A percentile compares a stretch with the other conserved stretches of the same genome.
Conservation (phyloP, 2,113 vertebrate genomes). For the Pluvianellus socialis region DNA sequence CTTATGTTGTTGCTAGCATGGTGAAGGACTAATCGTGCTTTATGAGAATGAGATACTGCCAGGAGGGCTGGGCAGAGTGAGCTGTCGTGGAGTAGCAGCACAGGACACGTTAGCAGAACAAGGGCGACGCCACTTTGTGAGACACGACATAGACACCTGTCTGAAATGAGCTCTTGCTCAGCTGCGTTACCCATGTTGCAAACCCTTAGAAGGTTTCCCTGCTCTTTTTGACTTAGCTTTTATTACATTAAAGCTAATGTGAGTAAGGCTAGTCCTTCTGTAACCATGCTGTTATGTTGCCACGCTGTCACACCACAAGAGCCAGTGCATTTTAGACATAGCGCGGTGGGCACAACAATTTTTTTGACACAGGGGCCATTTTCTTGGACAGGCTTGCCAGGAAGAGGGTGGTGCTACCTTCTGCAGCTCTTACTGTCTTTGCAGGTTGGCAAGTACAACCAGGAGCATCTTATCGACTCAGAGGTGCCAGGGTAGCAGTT, state of each 20-base stretch:
- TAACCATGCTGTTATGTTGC: not conserved
- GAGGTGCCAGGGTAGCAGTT: not conserved
- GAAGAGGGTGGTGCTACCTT: not conserved
- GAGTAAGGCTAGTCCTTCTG: not conserved
- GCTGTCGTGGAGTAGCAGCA: not conserved
- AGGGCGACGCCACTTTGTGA: not conserved
- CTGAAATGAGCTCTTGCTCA: not conserved
- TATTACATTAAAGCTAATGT: not conserved
- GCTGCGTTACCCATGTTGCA: not conserved
- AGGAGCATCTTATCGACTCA: not conserved
- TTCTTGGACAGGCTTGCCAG: not conserved
- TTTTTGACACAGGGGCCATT: not conserved
- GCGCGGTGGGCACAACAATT: accelerated
- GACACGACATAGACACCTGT: not conserved
- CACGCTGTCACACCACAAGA: not conserved
- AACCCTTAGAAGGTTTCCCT: not conserved
- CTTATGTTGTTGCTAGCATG: not conserved
- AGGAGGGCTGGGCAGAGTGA: not conserved
- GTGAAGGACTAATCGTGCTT: not conserved
- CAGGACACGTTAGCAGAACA: not conserved
- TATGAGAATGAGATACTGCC: not conserved
- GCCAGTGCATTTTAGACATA: not conserved
- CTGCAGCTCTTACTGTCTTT: not conserved
- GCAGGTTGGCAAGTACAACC: not conserved
- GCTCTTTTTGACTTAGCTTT: not conserved